phyloP scores from a whole-genome alignment of 2,888 invertebrate species.

The Xestobium rufovillosum region DNA sequence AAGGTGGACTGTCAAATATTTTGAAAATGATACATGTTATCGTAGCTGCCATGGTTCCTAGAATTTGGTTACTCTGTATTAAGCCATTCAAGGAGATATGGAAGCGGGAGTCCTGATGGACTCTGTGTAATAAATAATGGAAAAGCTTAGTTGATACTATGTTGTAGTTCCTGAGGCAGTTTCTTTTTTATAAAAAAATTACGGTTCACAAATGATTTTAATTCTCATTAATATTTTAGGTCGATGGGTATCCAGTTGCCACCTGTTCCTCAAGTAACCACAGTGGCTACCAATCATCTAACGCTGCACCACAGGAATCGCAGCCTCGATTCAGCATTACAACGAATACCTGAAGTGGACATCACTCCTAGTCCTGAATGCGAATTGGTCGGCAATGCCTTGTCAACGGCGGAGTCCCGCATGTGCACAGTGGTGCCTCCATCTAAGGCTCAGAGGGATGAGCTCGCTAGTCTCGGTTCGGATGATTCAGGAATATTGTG shows the following conservation, averaged over 20 bases:
- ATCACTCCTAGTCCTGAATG: constrained; percentile 58
- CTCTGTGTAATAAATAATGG: too few relatives aligned
- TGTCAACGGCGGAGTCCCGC: constrained; percentile 8
- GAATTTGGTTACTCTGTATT: too few relatives aligned
- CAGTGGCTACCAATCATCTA: constrained; percentile 42
- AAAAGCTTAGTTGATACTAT: too few relatives aligned
- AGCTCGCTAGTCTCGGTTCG: constrained; percentile 59
- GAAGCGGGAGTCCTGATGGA: too few relatives aligned
- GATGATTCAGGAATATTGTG: constrained; percentile 74
- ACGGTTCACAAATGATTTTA: too few relatives aligned
- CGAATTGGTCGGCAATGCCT: constrained; percentile 46
- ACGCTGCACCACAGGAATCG: constrained; percentile 80
- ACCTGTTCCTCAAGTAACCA: constrained; percentile 50
- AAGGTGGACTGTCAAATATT: too few relatives aligned
- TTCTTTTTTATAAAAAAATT: too few relatives aligned
- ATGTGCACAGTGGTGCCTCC: constrained; percentile 41
- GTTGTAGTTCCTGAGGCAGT: too few relatives aligned
- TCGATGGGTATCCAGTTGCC: constrained; percentile 59
- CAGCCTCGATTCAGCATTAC: constrained; percentile 82
- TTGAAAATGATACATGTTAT: too few relatives aligned
- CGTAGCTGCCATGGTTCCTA: too few relatives aligned
- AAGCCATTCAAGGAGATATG: too few relatives aligned
- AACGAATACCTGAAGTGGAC: constrained; percentile 82
- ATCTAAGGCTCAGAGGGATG: constrained; percentile 50
- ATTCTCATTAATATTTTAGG: too few relatives aligned